Evolutionary conservation across 2,113 vertebrate species (phyloP).

Genomic region (Neoarius graeffei): DNA sequence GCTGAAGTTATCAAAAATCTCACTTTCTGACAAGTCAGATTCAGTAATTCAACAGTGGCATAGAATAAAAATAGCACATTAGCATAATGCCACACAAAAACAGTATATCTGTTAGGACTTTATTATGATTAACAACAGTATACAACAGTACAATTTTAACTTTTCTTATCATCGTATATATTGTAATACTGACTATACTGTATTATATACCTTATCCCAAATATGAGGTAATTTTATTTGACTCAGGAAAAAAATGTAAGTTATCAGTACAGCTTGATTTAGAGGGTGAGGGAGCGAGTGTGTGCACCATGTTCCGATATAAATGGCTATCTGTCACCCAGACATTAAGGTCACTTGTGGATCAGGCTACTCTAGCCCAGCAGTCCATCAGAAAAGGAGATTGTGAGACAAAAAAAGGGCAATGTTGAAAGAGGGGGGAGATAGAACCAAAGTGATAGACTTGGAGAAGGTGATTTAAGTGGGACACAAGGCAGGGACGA

Average conservation of each 20-base stretch:
- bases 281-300: neutral
- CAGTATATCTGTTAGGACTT: neutral
- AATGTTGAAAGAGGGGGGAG: constrained; percentile 35
- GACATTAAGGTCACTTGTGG: constrained; percentile 66
- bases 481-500: constrained; percentile 23
- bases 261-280: neutral
- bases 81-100: neutral
- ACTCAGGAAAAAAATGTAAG: neutral
- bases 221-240: neutral
- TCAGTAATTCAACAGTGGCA: too few species aligned
- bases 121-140: neutral
- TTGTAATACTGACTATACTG: neutral
- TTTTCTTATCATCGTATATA: neutral
- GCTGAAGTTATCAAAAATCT: neutral
- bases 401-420: constrained; percentile 43
- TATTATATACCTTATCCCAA: neutral
- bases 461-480: constrained; percentile 27
- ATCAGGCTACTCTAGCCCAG: constrained; percentile 39
- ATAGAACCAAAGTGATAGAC: constrained; percentile 15
- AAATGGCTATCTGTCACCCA: constrained; percentile 61
- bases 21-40: too few species aligned
- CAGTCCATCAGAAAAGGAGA: constrained; percentile 40
- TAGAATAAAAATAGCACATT: too few species aligned
- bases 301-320: constrained; percentile 1
- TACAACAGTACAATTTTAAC: neutral